These are phyloP conservation scores for Euthynnus affinis DNA, from an alignment of 2,797 vertebrate species.

Conservation along the genomic window DNA sequence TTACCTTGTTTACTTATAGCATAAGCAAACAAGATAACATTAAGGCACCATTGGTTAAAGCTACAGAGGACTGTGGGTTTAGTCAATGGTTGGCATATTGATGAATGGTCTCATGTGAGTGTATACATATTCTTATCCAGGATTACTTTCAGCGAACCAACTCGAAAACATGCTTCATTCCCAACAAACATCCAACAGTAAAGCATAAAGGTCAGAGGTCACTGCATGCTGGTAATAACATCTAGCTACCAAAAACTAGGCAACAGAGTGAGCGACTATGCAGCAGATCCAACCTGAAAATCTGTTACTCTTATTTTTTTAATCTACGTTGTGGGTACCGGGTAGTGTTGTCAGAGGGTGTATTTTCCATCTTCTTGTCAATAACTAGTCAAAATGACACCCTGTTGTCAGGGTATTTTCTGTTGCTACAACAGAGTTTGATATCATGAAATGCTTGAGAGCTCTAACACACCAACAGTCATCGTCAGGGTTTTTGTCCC, in stretches of 20 bases:
- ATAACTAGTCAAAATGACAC: too few species aligned
- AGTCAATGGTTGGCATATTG: background rate
- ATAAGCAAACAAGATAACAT: too few species aligned
- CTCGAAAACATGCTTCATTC: background rate
- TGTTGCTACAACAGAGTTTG: background rate
- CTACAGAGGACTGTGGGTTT: background rate
- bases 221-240: background rate
- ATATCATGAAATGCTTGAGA: background rate
- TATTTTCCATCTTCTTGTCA: too few species aligned
- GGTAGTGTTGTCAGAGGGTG: background rate
- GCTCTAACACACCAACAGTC: too few species aligned
- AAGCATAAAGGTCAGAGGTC: background rate
- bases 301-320: too few species aligned
- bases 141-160: background rate
- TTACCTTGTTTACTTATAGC: too few species aligned
- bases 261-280: too few species aligned
- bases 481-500: background rate
- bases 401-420: background rate
- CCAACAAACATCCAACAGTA: background rate
- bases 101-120: background rate
- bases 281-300: background rate
- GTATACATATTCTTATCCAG: background rate
- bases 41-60: too few species aligned
- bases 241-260: background rate
- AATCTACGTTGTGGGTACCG: too few species aligned